Base-by-base conservation (phyloP, 2,888 invertebrate species). In the Ischnura elegans region DNA sequence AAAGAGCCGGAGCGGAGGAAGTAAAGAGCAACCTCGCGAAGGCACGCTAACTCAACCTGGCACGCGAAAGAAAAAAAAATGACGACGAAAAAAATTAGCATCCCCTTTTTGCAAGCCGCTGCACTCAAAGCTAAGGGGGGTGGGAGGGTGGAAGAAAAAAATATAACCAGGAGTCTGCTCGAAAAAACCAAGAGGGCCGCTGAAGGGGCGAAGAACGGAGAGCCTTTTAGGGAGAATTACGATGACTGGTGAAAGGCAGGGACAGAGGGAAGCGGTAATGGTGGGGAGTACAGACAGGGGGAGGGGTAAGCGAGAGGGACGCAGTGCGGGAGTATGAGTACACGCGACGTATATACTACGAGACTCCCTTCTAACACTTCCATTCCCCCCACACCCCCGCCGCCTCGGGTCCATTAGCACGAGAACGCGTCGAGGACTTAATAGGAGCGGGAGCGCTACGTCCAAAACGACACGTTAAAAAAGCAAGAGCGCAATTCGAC, bases 221-320 rank as follows among this genome's bases (percentile, higher is more conserved):
- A 76, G 76, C 76, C 76, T 76, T 76, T 76, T 76, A 76, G 76
- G 76, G 76, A 76, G 76, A 76, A 76, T 76, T 76, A 76, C 76
- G 76, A 76, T 76, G 36, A 36, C 25, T 29, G 36, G 76, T 36
- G 29, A 76, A 76, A 76, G 36, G 76, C 76, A 13, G 76, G 29
- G 76, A 8, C 13, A 10, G 29, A 36, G 13, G n/a, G n/a, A n/a
- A n/a, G n/a, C n/a, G n/a, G n/a, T n/a, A n/a, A n/a, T 3, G 61
- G 61, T 3, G 61, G 21, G 61, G 61, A 61, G 61, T 21, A 0
- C 8, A 47, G 51, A 19, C 8, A 47, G 51, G 51, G 51, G 19
- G 2, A 19, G 51, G 13, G 51, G 51, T 13, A 51, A 51, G 51
- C 51, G 19, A 51, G n/a, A 21, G 61, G 36, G 36, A 61, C 76